Base-by-base conservation (phyloP, 1,140 invertebrate genomes). In the Drosophila tristis region DNA sequence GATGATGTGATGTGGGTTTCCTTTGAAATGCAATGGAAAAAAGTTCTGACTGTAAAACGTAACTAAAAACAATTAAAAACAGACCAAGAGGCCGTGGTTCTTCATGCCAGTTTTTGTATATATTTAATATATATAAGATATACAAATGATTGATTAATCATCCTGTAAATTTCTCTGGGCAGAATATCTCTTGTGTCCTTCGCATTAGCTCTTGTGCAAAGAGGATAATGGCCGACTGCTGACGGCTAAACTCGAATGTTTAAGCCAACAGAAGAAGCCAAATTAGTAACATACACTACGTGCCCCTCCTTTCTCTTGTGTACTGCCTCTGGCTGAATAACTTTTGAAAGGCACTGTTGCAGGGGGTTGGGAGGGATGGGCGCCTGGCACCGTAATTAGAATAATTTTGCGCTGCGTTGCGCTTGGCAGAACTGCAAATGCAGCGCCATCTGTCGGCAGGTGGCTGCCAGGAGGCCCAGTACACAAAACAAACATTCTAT, bases 371-470 rank as follows among this genome's bases (percentile, higher is more conserved):
- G 23, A 39, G 20, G 50, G 35, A 15, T 53, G 23, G 48, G 50
- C 7, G 67, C 56, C 66, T 20, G 20, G 20, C 20, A 1, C 20
- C 20, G 82, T 86, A 86, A 86, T 86, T 86, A 86, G 82, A 86
- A 86, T 86, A 86, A 86, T 86, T 86, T 87, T 68, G 70, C 82
- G 82, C 82, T 86, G 74, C 78, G 71, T 66, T 86, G 82, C 82
- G 82, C 78, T 61, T 58, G 78, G 56, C 61, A 70, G 61, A 59
- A 45, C 55, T 72, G 65, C 48, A 86, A 76, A 82, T 80, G 74
- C 76, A 70, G 42, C 59, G 63, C 63, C 82, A 80, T 70, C 82
- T 87, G 78, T 61, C 49, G 70, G 63, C 35, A 45, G 65, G 43
- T 49, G 57, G 58, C 62, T 49, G 48, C 51, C 42, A 26, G 7